Conservation (phyloP, 2,797 vertebrate species). For the Hippoglossus hippoglossus region DNA sequence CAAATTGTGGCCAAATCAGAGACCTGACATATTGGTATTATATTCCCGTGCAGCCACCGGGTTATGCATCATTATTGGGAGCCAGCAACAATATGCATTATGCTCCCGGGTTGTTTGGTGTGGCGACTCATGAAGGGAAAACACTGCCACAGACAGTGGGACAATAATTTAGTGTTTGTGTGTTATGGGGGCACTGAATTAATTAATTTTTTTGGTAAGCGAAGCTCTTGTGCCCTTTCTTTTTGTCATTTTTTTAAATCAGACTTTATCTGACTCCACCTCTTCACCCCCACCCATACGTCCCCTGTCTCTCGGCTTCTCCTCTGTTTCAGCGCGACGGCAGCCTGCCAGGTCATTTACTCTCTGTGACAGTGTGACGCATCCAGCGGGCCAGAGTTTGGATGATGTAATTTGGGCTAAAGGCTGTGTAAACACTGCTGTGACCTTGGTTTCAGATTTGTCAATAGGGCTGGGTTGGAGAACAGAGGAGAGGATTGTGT, state of each 20-base stretch:
- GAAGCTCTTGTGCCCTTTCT: slow-evolving; percentile 28
- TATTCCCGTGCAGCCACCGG: slow-evolving; percentile 83
- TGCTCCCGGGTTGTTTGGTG: slow-evolving; percentile 64
- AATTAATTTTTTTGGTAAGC: slow-evolving; percentile 10
- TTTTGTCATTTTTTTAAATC: slow-evolving; percentile 12
- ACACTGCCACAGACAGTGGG: slow-evolving; percentile 26
- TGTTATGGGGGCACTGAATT: slow-evolving; percentile 19
- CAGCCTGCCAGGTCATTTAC: slow-evolving; percentile 74
- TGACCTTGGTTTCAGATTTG: slow-evolving; percentile 84
- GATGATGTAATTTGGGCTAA: slow-evolving; percentile 85
- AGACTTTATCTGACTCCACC: slow-evolving; percentile 24
- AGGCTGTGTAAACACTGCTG: slow-evolving; percentile 81
- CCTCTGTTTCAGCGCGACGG: slow-evolving; percentile 41
- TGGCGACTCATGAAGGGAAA: slow-evolving; percentile 59
- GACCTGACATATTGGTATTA: slow-evolving; percentile 87
- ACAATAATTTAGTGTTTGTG: slow-evolving; percentile 42
- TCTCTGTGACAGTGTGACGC: slow-evolving; percentile 66
- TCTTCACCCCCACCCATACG: background rate
- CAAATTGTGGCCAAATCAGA: slow-evolving; percentile 94
- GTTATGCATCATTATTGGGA: slow-evolving; percentile 87
- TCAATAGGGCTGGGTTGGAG: slow-evolving; percentile 72
- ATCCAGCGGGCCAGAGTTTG: slow-evolving; percentile 63
- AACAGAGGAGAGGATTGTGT: slow-evolving; percentile 78
- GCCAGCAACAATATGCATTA: slow-evolving; percentile 73
- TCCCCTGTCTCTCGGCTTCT: slow-evolving; percentile 33